These are phyloP conservation scores for Pseudopipra pipra DNA, from an alignment of 2,113 vertebrate genomes.

Conservation along the genomic window DNA sequence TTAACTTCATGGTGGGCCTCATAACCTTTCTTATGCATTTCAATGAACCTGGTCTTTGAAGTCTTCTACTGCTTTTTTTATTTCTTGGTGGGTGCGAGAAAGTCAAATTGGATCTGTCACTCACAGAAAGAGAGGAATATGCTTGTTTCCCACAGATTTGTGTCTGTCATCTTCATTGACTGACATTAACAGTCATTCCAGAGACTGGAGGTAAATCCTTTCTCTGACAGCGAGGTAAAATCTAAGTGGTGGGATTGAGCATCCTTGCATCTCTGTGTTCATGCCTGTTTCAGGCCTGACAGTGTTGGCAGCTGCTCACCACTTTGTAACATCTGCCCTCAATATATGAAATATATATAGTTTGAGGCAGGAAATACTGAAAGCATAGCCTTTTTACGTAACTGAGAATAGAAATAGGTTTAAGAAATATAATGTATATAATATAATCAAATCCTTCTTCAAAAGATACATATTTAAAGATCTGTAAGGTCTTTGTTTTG, in stretches of 20 bases:
- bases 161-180: background rate
- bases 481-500: background rate
- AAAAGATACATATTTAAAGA: background rate
- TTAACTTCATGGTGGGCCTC: background rate
- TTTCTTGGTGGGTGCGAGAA: background rate
- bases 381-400: background rate
- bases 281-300: background rate
- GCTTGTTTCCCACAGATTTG: background rate
- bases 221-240: background rate
- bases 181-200: background rate
- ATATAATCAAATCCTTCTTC: background rate
- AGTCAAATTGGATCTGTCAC: background rate
- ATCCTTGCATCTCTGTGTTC: background rate
- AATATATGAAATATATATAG: background rate
- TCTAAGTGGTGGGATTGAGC: background rate
- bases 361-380: background rate
- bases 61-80: background rate
- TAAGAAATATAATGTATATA: background rate
- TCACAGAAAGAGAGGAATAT: background rate
- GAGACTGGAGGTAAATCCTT: background rate
- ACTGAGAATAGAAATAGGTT: background rate
- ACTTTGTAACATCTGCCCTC: background rate
- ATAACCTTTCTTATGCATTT: background rate
- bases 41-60: background rate
- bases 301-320: background rate